Evolutionary conservation across 2,888 invertebrate genomes (phyloP).

Genomic region (Nowickia ferox): DNA sequence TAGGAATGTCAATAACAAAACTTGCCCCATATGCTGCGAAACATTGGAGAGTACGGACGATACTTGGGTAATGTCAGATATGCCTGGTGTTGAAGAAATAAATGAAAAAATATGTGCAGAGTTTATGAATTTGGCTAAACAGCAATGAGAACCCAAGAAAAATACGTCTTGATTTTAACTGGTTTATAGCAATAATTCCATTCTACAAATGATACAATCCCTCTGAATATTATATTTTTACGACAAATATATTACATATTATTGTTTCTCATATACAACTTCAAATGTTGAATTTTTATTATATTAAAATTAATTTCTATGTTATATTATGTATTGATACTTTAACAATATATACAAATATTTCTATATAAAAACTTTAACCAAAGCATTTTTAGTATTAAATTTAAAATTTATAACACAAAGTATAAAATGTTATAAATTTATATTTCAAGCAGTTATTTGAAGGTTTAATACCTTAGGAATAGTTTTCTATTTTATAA

Average conservation of each 20-base stretch:
- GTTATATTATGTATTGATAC: slow-evolving; percentile 8
- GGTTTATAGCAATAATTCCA: background rate
- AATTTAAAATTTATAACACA: no score
- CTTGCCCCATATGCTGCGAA: slow-evolving; percentile 88
- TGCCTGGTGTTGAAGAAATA: slow-evolving; percentile 85
- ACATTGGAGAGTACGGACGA: slow-evolving; percentile 86
- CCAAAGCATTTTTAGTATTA: no score
- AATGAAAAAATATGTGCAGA: slow-evolving; percentile 84
- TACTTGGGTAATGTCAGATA: slow-evolving; percentile 87
- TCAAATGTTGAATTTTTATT: background rate
- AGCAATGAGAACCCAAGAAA: slow-evolving; percentile 27
- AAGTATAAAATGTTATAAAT: no score
- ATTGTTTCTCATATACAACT: no score
- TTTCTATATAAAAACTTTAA: background rate
- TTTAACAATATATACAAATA: slow-evolving; percentile 25
- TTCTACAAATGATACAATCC: background rate
- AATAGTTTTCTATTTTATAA: background rate
- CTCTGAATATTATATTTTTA: no score
- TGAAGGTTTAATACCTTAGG: background rate
- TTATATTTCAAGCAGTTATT: background rate
- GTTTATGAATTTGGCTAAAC: slow-evolving; percentile 77
- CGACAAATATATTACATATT: no score
- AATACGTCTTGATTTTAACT: background rate
- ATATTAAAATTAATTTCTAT: background rate
- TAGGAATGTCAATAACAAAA: slow-evolving; percentile 88